These are phyloP conservation scores for Ephestia elutella DNA, from an alignment of 1,140 invertebrate genomes.

Conservation along the genomic window DNA sequence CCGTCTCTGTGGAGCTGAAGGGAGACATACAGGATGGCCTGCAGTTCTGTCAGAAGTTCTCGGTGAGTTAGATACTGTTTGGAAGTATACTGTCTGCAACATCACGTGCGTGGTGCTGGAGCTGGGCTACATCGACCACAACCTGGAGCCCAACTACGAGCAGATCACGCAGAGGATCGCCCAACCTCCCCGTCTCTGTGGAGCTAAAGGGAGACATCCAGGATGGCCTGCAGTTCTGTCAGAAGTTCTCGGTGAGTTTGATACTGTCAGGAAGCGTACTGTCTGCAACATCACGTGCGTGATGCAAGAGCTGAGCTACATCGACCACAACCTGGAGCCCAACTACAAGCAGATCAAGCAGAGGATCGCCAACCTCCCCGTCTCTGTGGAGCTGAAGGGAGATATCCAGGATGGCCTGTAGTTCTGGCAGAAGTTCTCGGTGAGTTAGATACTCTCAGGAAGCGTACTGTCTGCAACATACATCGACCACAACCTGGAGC, in stretches of 20 bases:
- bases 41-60: constrained; percentile 79
- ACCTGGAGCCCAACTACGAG: constrained; percentile 78
- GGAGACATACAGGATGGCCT: constrained; percentile 78
- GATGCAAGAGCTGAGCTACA: constrained; percentile 80
- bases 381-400: constrained; percentile 75
- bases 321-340: constrained; percentile 78
- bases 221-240: constrained; percentile 78
- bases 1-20: constrained; percentile 76
- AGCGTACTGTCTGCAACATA: constrained; percentile 44
- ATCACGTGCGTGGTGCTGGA: constrained; percentile 81
- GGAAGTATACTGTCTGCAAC: too few species aligned
- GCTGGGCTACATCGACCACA: constrained; percentile 78
- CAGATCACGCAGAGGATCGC: constrained; percentile 77
- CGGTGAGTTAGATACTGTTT: constrained; percentile 61
- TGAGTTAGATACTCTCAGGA: constrained; percentile 41
- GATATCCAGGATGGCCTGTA: constrained; percentile 78
- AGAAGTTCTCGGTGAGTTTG: constrained; percentile 77
- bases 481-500: constrained; percentile 78
- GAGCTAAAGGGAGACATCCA: constrained; percentile 78
- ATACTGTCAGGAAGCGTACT: too few species aligned
- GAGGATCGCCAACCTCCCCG: constrained; percentile 75
- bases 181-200: constrained; percentile 74
- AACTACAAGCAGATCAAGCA: constrained; percentile 77
- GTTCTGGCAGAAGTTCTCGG: constrained; percentile 80
- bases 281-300: constrained; percentile 80